phyloP scores from a whole-genome alignment of 2,888 invertebrate genomes.

The Sinopyrophorus schimmeli region DNA sequence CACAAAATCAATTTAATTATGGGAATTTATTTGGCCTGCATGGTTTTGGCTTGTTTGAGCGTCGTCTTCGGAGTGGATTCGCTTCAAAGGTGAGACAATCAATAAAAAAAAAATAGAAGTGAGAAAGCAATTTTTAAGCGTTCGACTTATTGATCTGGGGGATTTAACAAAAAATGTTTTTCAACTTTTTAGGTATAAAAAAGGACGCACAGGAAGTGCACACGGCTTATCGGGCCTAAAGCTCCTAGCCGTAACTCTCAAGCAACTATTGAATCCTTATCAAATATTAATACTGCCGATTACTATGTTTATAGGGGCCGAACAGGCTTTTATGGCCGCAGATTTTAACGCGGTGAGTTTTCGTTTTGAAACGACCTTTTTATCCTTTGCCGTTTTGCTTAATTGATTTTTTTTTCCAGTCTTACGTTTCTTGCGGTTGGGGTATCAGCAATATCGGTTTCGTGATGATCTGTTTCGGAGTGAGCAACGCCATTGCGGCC shows the following conservation, averaged over 20 bases:
- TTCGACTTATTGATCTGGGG: slow-evolving; percentile 8
- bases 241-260: slow-evolving; percentile 75
- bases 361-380: not conserved
- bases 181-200: slow-evolving; percentile 60
- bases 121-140: not conserved
- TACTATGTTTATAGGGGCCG: slow-evolving; percentile 91
- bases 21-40: slow-evolving; percentile 80
- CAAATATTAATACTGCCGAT: slow-evolving; percentile 86
- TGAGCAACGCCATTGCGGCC: slow-evolving; percentile 85
- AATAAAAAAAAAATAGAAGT: too few relatives aligned
- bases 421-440: slow-evolving; percentile 84
- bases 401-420: slow-evolving; percentile 58
- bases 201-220: slow-evolving; percentile 61
- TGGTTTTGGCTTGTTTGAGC: slow-evolving; percentile 72
- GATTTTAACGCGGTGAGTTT: slow-evolving; percentile 74
- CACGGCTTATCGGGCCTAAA: slow-evolving; percentile 67
- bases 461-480: slow-evolving; percentile 92
- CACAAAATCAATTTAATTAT: slow-evolving; percentile 77
- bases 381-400: not conserved
- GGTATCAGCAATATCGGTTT: slow-evolving; percentile 90
- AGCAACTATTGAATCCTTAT: slow-evolving; percentile 74
- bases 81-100: slow-evolving; percentile 66
- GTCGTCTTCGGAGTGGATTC: slow-evolving; percentile 82
- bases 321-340: slow-evolving; percentile 90
- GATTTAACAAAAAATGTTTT: not conserved